A percentile compares a stretch with the other conserved stretches of the same genome.
Conservation (phyloP, 2,113 vertebrate genomes). For the Rutilus rutilus region DNA sequence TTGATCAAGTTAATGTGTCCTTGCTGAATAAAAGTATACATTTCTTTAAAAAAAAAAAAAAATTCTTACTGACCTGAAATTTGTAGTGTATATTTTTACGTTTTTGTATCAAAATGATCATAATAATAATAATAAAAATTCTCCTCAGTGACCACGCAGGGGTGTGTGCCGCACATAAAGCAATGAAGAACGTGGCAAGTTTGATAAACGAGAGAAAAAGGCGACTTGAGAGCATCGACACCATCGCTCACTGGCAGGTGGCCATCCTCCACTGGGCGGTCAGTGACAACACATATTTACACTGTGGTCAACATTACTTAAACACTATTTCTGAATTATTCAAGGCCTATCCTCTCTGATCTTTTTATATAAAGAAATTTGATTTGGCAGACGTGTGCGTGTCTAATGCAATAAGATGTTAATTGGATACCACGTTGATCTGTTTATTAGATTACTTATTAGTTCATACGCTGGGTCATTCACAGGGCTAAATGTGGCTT, state of each 20-base stretch:
- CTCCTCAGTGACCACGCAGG: constrained; percentile 84
- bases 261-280: constrained; percentile 96
- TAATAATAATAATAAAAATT: not conserved
- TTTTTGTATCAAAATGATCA: not conserved
- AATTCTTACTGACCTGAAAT: not conserved
- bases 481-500: not conserved
- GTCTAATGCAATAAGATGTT: constrained; percentile 1
- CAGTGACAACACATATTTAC: constrained; percentile 54
- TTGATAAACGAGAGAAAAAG: constrained; percentile 97
- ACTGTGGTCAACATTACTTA: not conserved
- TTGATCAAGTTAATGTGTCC: not conserved
- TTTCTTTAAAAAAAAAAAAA: not conserved
- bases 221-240: constrained; percentile 91
- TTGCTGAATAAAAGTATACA: not conserved
- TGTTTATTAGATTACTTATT: constrained; percentile 11
- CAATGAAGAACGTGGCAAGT: constrained; percentile 97
- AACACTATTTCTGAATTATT: not conserved
- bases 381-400: not conserved
- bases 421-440: constrained; percentile 4
- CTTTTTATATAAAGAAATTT: not conserved
- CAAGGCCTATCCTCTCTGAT: not conserved
- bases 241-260: constrained; percentile 97
- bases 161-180: constrained; percentile 88
- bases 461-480: constrained; percentile 3
- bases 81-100: not conserved